Base-by-base conservation (phyloP, 2,797 vertebrate genomes). In the Mus caroli region DNA sequence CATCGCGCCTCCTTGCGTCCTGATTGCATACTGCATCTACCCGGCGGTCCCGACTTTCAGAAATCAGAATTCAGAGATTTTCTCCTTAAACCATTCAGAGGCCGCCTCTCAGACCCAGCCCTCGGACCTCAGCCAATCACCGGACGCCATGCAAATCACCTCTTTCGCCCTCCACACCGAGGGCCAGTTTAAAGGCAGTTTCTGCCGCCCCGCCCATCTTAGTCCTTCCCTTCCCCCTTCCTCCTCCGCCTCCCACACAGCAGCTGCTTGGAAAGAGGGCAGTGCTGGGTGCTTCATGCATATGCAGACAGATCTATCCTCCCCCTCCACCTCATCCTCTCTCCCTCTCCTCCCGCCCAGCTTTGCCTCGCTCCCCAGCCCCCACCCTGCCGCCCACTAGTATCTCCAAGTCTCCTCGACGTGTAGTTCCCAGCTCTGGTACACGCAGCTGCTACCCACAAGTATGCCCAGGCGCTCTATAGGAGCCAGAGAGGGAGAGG, bases 1-100 rank as follows among this genome's bases (percentile, higher is more conserved):
- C 96, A 93, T 40, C 43, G 95, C 97, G 92, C 97, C 98, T 96
- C 97, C 97, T 98, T 43, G 98, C 97, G 98, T 96, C 79, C 80
- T 17, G n/a, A 86, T 71, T 10, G 71, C 40, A 3, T 52, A 87
- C 56, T n/a, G 86, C 90, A 34, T 64, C 24, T 28, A 56, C 50
- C 22, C 0, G 15, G 75, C 64, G 10, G 60, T 28, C 7, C 0
- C 0, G 78, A 69, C 78, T 96, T 92, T 84, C 92, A n/a, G 76
- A 15, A 73, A 78, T 26, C n/a, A 11, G 50, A 93, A 91, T 91
- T 69, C 86, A 50, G 75, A 75, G 62, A 94, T 96, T 84, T 87
- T 91, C 93, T 79, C 34, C 17, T 80, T 90, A 77, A 97, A 34
- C 92, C 97, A 92, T 50, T 96, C 88, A 94, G 78, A 77, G 50